A percentile compares a stretch with the other conserved stretches of the same genome.
Evolutionary conservation across 2,113 vertebrate species (phyloP).

Genomic region (Hiodon alosoides): DNA sequence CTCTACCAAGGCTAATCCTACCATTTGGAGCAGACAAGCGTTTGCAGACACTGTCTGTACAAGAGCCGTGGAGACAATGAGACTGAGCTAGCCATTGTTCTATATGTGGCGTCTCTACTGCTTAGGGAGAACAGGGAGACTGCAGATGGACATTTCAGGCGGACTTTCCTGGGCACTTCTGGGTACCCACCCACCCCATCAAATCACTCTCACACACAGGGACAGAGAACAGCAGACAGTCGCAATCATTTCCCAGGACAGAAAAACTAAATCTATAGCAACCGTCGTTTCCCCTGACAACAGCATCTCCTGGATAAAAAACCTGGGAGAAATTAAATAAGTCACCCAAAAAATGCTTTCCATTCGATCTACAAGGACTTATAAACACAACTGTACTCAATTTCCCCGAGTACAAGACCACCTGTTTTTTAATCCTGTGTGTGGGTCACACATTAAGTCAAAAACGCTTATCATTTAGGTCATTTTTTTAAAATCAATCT

Average conservation of each 20-base stretch:
- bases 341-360: not conserved
- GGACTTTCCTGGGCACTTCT: not conserved
- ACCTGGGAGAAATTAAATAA: not conserved
- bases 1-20: too few relatives aligned
- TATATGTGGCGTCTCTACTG: too few relatives aligned
- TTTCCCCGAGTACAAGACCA: too few relatives aligned
- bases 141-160: not conserved
- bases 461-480: not conserved
- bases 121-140: not conserved
- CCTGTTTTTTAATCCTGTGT: too few relatives aligned
- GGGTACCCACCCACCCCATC: not conserved
- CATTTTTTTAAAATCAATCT: too few relatives aligned
- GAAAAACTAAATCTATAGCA: conserved; percentile 28
- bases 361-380: not conserved
- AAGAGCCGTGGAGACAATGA: not conserved
- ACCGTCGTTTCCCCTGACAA: conserved; percentile 33
- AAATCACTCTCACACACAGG: not conserved
- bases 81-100: not conserved
- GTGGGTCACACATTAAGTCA: too few relatives aligned
- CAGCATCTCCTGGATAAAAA: conserved; percentile 19
- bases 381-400: too few relatives aligned
- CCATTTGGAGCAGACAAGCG: too few relatives aligned
- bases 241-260: conserved; percentile 10
- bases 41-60: not conserved
- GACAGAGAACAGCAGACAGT: not conserved